These are phyloP conservation scores for Brachymystax lenok DNA, from an alignment of 2,797 vertebrate species.

Conservation along the genomic window DNA sequence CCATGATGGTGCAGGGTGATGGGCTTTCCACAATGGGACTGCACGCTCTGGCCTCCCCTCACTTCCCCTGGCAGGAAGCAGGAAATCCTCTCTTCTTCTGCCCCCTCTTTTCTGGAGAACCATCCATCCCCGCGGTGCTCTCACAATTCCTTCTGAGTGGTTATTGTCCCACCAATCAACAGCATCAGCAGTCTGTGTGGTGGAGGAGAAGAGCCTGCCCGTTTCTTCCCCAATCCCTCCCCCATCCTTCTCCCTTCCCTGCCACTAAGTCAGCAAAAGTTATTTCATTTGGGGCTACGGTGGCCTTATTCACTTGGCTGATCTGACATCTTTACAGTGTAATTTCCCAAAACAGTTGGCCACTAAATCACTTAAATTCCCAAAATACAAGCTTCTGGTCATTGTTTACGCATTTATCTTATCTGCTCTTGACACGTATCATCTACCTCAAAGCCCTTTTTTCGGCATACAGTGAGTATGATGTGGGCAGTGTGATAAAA, in stretches of 20 bases:
- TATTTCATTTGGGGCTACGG: too few species aligned
- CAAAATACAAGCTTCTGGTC: too few species aligned
- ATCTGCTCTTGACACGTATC: conserved; percentile 16
- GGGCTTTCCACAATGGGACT: conserved; percentile 1
- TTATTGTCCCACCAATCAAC: conserved; percentile 34
- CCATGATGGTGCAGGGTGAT: neutral
- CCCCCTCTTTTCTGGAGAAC: conserved; percentile 45
- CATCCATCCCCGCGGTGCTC: conserved; percentile 39
- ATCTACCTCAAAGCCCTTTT: neutral
- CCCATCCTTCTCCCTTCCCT: neutral
- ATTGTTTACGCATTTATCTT: neutral
- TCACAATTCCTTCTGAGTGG: conserved; percentile 32
- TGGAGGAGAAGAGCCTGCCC: neutral
- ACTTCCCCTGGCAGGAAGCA: conserved; percentile 69
- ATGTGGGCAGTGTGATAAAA: too few species aligned
- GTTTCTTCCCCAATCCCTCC: neutral
- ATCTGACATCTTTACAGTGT: too few species aligned
- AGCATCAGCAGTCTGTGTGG: conserved; percentile 44
- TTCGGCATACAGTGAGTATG: neutral
- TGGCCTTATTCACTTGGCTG: too few species aligned
- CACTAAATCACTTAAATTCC: too few species aligned
- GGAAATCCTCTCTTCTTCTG: conserved; percentile 76
- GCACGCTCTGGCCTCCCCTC: conserved; percentile 29
- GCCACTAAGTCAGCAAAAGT: neutral
- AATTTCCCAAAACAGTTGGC: too few species aligned